A percentile compares a stretch with the other conserved stretches of the same genome.
These are phyloP conservation scores for Nymphalis urticae DNA, from an alignment of 2,888 invertebrate species.

Conservation along the genomic window DNA sequence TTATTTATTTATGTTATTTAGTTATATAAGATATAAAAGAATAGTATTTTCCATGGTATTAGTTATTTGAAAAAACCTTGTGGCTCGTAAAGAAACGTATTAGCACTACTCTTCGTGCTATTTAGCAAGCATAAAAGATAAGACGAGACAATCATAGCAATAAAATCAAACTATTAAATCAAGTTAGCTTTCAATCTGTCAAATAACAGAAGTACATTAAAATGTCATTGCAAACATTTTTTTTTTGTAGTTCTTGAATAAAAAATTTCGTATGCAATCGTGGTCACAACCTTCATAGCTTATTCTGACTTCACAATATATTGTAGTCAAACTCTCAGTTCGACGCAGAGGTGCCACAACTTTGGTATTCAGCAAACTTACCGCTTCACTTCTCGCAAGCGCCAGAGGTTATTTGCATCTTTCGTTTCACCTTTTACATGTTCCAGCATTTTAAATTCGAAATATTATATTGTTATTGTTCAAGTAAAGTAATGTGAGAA, in stretches of 20 bases:
- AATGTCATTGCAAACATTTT: neutral
- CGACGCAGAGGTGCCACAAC: constrained; percentile 23
- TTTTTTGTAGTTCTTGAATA: neutral
- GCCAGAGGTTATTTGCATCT: constrained; percentile 23
- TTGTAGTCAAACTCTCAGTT: constrained; percentile 15
- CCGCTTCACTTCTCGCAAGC: constrained; percentile 17
- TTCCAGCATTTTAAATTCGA: constrained; percentile 1
- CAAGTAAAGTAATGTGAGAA: too few relatives aligned
- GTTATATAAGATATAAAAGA: too few relatives aligned
- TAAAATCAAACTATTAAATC: too few relatives aligned
- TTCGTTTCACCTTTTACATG: constrained; percentile 10
- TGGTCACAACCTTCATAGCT: constrained; percentile 17
- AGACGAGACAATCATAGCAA: too few relatives aligned
- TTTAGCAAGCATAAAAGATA: too few relatives aligned
- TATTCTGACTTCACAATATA: constrained; percentile 17
- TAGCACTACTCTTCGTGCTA: too few relatives aligned
- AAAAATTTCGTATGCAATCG: constrained; percentile 22
- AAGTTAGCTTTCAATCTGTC: too few relatives aligned
- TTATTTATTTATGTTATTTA: too few relatives aligned
- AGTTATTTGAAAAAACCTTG: too few relatives aligned
- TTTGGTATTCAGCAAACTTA: constrained; percentile 26
- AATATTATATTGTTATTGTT: neutral
- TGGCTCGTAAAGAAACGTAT: too few relatives aligned
- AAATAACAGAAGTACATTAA: too few relatives aligned
- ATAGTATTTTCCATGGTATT: too few relatives aligned